phyloP scores from a whole-genome alignment of 2,113 vertebrate genomes.

The Neotoma lepida region DNA sequence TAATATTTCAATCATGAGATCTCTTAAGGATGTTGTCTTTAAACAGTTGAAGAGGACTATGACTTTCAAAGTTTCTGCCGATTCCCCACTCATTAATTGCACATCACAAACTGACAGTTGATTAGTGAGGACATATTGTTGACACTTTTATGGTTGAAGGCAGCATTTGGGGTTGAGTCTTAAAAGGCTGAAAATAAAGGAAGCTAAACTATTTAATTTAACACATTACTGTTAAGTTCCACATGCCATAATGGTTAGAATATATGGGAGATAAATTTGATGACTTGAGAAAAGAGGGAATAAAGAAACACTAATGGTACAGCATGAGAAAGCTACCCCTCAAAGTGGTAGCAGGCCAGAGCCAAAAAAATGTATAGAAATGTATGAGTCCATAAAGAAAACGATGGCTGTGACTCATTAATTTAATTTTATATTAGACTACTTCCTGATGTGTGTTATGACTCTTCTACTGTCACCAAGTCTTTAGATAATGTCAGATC shows the following conservation, averaged over 20 bases:
- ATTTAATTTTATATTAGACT: background rate
- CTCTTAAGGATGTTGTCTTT: background rate
- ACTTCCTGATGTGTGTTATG: background rate
- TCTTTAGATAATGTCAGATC: constrained; percentile 1
- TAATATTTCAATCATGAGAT: background rate
- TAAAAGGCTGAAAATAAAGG: background rate
- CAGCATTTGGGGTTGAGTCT: background rate
- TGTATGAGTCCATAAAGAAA: background rate
- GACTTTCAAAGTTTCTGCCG: background rate
- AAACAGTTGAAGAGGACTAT: background rate
- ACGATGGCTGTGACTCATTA: background rate
- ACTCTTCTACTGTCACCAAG: background rate
- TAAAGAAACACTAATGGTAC: background rate
- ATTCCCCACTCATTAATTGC: background rate
- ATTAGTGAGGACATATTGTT: background rate
- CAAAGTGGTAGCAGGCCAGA: background rate
- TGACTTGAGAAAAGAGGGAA: background rate
- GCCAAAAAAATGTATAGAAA: background rate
- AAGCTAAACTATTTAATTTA: constrained; percentile 10
- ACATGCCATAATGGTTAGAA: background rate
- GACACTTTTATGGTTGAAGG: background rate
- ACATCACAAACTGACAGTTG: background rate
- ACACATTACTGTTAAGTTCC: background rate
- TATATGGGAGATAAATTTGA: background rate
- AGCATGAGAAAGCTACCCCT: background rate